These are phyloP conservation scores for Macrotis lagotis DNA, from an alignment of 2,113 vertebrate species.

Conservation along the genomic window DNA sequence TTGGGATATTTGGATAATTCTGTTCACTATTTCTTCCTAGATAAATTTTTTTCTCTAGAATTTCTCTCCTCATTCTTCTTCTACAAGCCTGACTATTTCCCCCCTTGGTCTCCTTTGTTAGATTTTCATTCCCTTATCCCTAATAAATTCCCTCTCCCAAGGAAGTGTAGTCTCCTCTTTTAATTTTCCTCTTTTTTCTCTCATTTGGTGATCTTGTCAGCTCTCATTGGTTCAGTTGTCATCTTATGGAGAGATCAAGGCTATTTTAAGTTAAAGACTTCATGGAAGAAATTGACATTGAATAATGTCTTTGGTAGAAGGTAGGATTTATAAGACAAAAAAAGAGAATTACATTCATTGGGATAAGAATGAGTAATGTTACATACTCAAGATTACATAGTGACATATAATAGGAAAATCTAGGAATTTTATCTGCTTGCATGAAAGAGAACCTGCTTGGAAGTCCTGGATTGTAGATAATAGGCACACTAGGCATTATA, in stretches of 20 bases:
- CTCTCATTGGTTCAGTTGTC: neutral
- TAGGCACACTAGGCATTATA: neutral
- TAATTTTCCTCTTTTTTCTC: neutral
- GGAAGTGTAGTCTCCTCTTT: neutral
- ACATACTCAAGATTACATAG: neutral
- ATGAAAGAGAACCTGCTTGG: neutral
- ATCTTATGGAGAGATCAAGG: neutral
- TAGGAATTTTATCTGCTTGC: neutral
- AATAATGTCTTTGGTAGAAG: neutral
- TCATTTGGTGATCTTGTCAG: neutral
- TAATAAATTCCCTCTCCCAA: neutral
- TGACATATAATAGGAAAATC: neutral
- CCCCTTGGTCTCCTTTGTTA: no score
- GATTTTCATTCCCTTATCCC: neutral
- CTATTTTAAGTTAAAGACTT: neutral
- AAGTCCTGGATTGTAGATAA: neutral
- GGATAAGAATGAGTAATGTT: neutral
- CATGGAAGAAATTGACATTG: neutral
- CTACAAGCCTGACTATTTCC: accelerated
- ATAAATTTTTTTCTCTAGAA: neutral
- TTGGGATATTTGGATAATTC: neutral
- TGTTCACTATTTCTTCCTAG: neutral
- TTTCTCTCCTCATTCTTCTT: neutral
- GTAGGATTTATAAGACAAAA: neutral
- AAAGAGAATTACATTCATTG: neutral